Evolutionary conservation across 2,797 vertebrate species (phyloP).

Genomic region (Pteronotus mesoamericanus): DNA sequence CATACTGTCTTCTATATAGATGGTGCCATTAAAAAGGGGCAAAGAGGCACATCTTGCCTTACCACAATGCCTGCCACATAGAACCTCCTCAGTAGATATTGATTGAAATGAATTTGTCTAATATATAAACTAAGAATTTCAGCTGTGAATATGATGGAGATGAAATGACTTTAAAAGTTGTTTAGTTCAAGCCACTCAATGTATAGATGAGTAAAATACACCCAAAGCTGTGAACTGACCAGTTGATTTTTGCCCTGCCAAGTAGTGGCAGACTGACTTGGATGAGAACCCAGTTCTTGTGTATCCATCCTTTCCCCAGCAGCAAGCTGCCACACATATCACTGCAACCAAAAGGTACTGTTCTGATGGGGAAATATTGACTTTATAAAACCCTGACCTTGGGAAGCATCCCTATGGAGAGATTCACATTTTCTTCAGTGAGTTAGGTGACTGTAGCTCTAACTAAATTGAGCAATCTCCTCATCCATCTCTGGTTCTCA

Average conservation of each 20-base stretch:
- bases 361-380: neutral
- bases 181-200: conserved; percentile 3
- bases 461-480: conserved; percentile 32
- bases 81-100: neutral
- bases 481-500: conserved; percentile 34
- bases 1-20: neutral
- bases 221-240: neutral
- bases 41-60: neutral
- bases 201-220: neutral
- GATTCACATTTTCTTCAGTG: neutral
- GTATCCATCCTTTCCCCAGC: neutral
- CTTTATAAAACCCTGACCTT: conserved; percentile 45
- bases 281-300: conserved; percentile 25
- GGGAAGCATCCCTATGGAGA: neutral
- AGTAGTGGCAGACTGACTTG: neutral
- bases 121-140: neutral
- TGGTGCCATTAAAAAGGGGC: neutral
- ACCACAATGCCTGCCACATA: neutral
- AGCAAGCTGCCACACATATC: neutral
- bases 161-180: neutral
- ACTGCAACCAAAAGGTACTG: neutral
- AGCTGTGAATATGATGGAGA: neutral
- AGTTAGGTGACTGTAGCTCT: conserved; percentile 5
- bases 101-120: neutral
- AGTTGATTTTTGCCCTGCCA: neutral